phyloP scores from a whole-genome alignment of 2,888 invertebrate species.

The Lepidochitona cinerea region DNA sequence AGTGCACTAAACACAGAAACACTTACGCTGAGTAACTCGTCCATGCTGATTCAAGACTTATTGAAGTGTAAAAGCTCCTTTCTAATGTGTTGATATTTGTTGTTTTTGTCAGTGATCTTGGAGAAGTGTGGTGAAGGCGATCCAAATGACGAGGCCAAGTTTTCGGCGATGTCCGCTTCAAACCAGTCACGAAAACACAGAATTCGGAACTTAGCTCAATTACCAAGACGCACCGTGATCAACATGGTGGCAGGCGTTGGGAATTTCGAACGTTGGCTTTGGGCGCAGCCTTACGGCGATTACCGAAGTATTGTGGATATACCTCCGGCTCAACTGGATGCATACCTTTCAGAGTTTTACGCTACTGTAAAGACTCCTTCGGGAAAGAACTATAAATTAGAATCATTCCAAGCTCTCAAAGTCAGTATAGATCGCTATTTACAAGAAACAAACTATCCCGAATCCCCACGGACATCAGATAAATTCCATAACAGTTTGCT shows the following conservation, averaged over 20 bases:
- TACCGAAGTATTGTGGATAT: neutral
- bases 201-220: neutral
- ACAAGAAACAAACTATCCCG: neutral
- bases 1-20: too few relatives aligned
- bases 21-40: too few relatives aligned
- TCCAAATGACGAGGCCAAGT: too few relatives aligned
- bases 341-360: neutral
- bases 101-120: too few relatives aligned
- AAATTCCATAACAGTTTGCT: neutral
- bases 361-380: neutral
- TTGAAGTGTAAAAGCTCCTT: too few relatives aligned
- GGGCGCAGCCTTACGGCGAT: neutral
- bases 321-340: neutral
- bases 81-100: too few relatives aligned
- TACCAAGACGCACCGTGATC: neutral
- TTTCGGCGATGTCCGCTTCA: too few relatives aligned
- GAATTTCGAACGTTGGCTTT: neutral
- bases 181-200: neutral
- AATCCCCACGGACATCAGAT: neutral
- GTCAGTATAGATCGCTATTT: neutral
- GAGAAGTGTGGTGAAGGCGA: too few relatives aligned
- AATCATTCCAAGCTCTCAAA: neutral
- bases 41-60: too few relatives aligned
- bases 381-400: neutral
- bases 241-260: neutral